Evolutionary conservation across 1,140 invertebrate genomes (phyloP).

Genomic region (Coptotermes formosanus): DNA sequence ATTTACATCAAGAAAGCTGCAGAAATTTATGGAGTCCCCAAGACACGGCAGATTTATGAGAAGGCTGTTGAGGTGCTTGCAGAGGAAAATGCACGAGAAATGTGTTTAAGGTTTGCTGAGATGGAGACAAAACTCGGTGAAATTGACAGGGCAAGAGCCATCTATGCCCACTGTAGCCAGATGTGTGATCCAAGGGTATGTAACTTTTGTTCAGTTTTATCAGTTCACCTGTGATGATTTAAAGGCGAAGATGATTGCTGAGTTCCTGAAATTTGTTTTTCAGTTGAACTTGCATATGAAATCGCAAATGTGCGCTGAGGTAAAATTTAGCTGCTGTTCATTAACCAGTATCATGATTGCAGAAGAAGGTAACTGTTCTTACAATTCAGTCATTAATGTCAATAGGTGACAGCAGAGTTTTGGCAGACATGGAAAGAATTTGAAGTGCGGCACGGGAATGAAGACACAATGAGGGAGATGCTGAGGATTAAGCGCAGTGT

Average conservation of each 20-base stretch:
- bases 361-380: not conserved
- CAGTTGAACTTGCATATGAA: not conserved
- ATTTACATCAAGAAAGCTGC: conserved; percentile 98
- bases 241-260: conserved; percentile 6
- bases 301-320: not conserved
- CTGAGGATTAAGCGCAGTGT: conserved; percentile 95
- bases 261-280: conserved; percentile 11
- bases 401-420: conserved; percentile 83
- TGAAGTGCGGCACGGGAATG: conserved; percentile 99
- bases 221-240: not conserved
- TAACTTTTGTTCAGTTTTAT: conserved; percentile 27
- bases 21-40: conserved; percentile 95
- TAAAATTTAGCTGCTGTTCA: not conserved
- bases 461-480: conserved; percentile 99
- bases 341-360: conserved; percentile 10
- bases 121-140: conserved; percentile 98
- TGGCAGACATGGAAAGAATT: conserved; percentile 99
- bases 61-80: conserved; percentile 93
- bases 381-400: not conserved
- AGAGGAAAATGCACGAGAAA: conserved; percentile 90
- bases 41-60: conserved; percentile 96
- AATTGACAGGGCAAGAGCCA: conserved; percentile 93
- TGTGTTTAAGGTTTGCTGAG: conserved; percentile 96
- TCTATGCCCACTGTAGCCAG: conserved; percentile 98
- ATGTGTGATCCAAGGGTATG: conserved; percentile 94